phyloP scores from a whole-genome alignment of 2,113 vertebrate genomes.

The Candoia aspera region DNA sequence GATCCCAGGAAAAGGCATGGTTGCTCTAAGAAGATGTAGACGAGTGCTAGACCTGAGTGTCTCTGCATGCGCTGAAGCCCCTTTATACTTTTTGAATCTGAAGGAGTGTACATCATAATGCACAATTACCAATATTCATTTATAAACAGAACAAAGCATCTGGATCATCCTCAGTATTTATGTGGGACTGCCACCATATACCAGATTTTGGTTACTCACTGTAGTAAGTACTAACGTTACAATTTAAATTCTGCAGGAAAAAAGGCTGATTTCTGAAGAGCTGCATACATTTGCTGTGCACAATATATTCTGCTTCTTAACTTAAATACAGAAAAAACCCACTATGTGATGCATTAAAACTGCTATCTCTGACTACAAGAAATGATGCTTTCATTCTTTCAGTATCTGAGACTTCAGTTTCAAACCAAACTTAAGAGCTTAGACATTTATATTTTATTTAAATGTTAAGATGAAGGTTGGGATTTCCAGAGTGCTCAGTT shows the following conservation, averaged over 20 bases:
- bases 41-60: neutral
- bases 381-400: neutral
- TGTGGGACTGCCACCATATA: neutral
- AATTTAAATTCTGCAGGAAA: neutral
- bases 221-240: neutral
- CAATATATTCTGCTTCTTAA: neutral
- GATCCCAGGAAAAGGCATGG: neutral
- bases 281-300: neutral
- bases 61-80: neutral
- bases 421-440: neutral
- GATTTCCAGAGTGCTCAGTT: neutral
- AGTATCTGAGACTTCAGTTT: neutral
- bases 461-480: neutral
- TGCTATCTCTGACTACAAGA: neutral
- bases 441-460: neutral
- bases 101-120: neutral
- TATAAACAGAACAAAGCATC: neutral
- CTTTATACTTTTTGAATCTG: neutral
- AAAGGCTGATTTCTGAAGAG: neutral
- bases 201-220: neutral
- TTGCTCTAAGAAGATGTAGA: neutral
- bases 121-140: constrained; percentile 2
- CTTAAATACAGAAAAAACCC: neutral
- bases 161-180: neutral
- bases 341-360: neutral